Evolutionary conservation across 2,888 invertebrate genomes (phyloP).

Genomic region (Acleris cristana): DNA sequence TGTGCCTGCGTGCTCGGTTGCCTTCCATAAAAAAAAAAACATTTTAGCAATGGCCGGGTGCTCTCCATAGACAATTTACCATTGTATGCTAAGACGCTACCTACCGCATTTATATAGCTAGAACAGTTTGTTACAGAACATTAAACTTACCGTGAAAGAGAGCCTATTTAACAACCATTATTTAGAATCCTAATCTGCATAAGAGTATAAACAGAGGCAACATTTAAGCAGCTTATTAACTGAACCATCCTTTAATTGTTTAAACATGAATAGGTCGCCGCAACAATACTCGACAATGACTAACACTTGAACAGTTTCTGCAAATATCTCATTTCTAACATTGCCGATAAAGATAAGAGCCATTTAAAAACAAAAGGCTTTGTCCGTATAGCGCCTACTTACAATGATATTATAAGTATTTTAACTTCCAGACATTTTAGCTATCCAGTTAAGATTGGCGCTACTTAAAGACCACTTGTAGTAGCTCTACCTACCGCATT

Average conservation of each 20-base stretch:
- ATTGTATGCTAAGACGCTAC: neutral
- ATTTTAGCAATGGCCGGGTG: neutral
- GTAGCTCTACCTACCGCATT: neutral
- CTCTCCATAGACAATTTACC: too few species aligned
- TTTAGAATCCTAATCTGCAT: conserved; percentile 12
- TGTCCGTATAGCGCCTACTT: conserved; percentile 11
- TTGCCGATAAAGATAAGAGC: conserved; percentile 25
- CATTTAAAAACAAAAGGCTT: conserved; percentile 30
- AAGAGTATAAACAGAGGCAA: conserved; percentile 25
- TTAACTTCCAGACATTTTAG: conserved; percentile 8
- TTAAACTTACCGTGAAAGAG: neutral
- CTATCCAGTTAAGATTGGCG: too few species aligned
- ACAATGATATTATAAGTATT: conserved; percentile 17
- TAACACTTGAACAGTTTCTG: conserved; percentile 24
- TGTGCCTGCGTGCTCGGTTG: too few species aligned
- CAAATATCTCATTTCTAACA: conserved; percentile 15
- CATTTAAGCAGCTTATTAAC: conserved; percentile 12
- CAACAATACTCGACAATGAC: conserved; percentile 40
- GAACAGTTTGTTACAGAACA: neutral
- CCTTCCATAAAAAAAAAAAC: neutral
- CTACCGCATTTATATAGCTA: neutral
- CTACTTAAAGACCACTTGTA: too few species aligned
- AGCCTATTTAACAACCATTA: neutral
- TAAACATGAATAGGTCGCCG: conserved; percentile 18
- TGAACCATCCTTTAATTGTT: conserved; percentile 9